Percentiles rank a stretch among this genome's conserved stretches.
Conservation (phyloP, 2,797 vertebrate genomes). For the Graptemys geographica region DNA sequence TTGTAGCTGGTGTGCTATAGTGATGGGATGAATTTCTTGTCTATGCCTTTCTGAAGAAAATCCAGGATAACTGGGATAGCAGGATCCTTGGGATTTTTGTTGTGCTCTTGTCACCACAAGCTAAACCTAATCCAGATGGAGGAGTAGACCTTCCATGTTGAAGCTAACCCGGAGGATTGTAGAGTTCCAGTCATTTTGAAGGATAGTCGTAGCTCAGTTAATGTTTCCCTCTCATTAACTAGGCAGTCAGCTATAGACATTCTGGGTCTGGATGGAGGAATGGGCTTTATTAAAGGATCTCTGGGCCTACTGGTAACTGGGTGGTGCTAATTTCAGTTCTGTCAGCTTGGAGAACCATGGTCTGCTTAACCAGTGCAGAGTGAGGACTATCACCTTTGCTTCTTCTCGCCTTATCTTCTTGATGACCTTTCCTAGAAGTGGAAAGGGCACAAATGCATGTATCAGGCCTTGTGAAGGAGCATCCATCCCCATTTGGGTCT, state of each 20-base stretch:
- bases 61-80: not conserved
- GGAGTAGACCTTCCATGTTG: not conserved
- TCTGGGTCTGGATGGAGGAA: not conserved
- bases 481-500: not conserved
- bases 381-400: not conserved
- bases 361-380: not conserved
- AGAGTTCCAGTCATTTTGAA: not conserved
- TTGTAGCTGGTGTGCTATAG: not conserved
- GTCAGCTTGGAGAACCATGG: not conserved
- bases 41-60: not conserved
- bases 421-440: not conserved
- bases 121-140: not conserved
- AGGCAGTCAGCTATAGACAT: not conserved
- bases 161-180: too few relatives aligned
- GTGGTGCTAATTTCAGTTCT: not conserved
- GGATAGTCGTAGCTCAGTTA: not conserved
- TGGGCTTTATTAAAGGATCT: not conserved
- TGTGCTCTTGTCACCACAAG: not conserved
- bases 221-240: not conserved
- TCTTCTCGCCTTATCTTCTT: not conserved
- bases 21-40: not conserved
- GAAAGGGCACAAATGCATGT: not conserved
- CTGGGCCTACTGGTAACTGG: not conserved
- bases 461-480: not conserved
- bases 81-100: not conserved